These are phyloP conservation scores for Tethea ocularis DNA, from an alignment of 2,888 invertebrate species.

Conservation along the genomic window DNA sequence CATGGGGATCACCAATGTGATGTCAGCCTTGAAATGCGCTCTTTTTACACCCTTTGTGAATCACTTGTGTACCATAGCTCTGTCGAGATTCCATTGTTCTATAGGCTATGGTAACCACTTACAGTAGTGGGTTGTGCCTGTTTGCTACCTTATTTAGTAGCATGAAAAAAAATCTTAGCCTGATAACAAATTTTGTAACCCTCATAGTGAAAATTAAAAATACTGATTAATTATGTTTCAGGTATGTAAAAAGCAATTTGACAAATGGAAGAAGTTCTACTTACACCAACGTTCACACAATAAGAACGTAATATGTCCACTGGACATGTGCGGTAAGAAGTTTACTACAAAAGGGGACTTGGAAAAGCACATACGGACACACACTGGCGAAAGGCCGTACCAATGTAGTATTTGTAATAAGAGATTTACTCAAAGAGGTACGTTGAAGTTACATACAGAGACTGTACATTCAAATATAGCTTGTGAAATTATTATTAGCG, in stretches of 20 bases:
- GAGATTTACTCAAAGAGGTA: constrained; percentile 59
- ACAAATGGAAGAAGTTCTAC: constrained; percentile 60
- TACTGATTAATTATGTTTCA: constrained; percentile 35
- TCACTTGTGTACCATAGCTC: too few relatives aligned
- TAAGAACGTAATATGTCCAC: constrained; percentile 50
- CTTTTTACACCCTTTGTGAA: too few relatives aligned
- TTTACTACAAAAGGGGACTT: constrained; percentile 70
- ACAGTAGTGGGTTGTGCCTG: too few relatives aligned
- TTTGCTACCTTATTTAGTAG: too few relatives aligned
- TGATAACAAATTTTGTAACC: too few relatives aligned
- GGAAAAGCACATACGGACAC: constrained; percentile 64
- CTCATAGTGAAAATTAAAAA: too few relatives aligned
- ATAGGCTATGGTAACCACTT: too few relatives aligned
- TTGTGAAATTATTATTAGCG: not conserved
- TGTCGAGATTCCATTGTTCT: too few relatives aligned
- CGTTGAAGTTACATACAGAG: constrained; percentile 56
- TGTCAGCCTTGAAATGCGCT: too few relatives aligned
- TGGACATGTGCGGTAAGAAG: constrained; percentile 58
- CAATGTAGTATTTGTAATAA: constrained; percentile 57
- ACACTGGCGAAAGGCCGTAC: constrained; percentile 72
- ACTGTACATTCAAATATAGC: constrained; percentile 38
- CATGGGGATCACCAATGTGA: too few relatives aligned
- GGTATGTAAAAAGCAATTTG: constrained; percentile 61
- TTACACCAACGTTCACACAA: constrained; percentile 62
- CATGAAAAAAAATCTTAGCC: not conserved